Evolutionary conservation across 2,888 invertebrate genomes (phyloP), one percentile per base, ranked within the genome.

Genomic region (Ormyrus labotus): DNA sequence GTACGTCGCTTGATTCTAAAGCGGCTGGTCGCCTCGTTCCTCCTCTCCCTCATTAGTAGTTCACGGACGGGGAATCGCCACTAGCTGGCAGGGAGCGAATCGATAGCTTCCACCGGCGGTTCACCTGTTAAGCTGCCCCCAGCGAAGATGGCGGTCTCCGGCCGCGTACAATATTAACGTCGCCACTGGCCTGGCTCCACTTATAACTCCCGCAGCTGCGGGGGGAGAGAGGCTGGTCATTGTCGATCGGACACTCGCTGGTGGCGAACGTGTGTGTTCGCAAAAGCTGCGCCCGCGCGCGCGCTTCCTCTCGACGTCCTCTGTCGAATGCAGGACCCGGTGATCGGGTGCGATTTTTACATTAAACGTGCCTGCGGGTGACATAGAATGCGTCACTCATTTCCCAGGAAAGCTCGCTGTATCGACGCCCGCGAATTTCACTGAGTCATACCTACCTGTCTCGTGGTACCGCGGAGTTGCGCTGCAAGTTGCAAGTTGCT

Each of bases 121-220:
- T 77, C 80, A 81, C 80, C 80, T 81, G 80, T 77, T 73, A 77
- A 63, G 50, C 63, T 64, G 19, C 13, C 11, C 58, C 70, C 61
- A 47, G 55, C 34, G 48, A 80, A 80, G 10, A 80, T 80, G 80
- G 80, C 80, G 70, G 53, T 60, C 10, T 45, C 45, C 57, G 34
- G 6, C 8, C 45, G 34, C 51, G 34, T 70, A 50, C 60, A 60
- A 58, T 60, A 70, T 70, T 58, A 58, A 53, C 34, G 47, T 9
- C 48, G 19, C 10, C 34, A 34, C 34, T 34, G 34, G 34, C 34
- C 34, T 34, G 34, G 34, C 34, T 34, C 34, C 4, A 34, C 34
- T 34, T 34, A 34, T 34, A 34, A 34, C 34, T 34, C 34, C n/a
- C 10, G 51, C 48, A 48, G 8, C 53, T 34, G 19, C 0, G 67